These are phyloP conservation scores for Spea multiplicata DNA, from an alignment of 2,113 vertebrate species.

Conservation along the genomic window DNA sequence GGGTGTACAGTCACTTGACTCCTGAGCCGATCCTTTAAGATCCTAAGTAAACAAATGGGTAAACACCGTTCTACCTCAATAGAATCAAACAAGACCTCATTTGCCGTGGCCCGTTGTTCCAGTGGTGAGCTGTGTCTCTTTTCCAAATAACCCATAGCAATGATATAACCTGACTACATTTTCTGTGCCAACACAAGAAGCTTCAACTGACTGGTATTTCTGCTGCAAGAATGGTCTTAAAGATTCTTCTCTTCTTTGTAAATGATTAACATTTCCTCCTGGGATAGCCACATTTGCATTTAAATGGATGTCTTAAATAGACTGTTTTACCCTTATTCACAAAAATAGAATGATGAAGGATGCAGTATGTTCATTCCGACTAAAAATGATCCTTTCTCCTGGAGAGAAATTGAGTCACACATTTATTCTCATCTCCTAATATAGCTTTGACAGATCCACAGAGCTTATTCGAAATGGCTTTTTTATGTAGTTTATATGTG, in stretches of 20 bases:
- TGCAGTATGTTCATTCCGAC: constrained; percentile 71
- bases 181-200: constrained; percentile 8
- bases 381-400: constrained; percentile 70
- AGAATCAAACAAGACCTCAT: too few relatives aligned
- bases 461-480: constrained; percentile 73
- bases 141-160: too few relatives aligned
- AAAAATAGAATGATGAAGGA: constrained; percentile 73
- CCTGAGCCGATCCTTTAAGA: too few relatives aligned
- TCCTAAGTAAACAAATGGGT: too few relatives aligned
- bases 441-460: constrained; percentile 69
- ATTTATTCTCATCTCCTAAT: constrained; percentile 73
- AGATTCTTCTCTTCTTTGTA: constrained; percentile 63
- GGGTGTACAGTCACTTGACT: too few relatives aligned
- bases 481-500: constrained; percentile 62
- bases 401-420: constrained; percentile 73
- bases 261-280: constrained; percentile 63
- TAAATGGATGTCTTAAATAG: constrained; percentile 79
- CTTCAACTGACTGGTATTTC: constrained; percentile 30
- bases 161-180: background rate
- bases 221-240: constrained; percentile 32
- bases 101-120: too few relatives aligned
- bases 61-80: too few relatives aligned
- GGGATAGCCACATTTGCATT: constrained; percentile 75
- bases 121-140: too few relatives aligned
- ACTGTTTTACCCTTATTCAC: constrained; percentile 70